A percentile compares a stretch with the other conserved stretches of the same genome.
phyloP scores from a whole-genome alignment of 2,888 invertebrate species.

The Andrena praecox region DNA sequence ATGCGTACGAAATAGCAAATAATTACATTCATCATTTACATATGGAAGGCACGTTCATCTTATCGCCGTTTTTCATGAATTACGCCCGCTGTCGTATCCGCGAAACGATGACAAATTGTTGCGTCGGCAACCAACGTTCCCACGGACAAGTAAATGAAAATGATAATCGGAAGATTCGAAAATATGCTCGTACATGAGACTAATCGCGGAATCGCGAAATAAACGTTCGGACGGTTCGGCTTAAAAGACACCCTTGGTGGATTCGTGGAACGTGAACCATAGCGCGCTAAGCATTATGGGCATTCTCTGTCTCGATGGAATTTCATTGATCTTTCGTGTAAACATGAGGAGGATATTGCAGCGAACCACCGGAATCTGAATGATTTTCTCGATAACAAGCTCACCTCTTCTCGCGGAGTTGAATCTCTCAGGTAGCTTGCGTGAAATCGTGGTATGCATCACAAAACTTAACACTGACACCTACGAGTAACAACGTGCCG shows the following conservation, averaged over 20 bases:
- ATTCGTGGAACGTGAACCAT: not conserved
- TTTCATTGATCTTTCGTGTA: constrained; percentile 5
- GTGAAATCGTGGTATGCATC: constrained; percentile 80
- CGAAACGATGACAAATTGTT: not conserved
- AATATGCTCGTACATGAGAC: too few relatives aligned
- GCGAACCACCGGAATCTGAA: not conserved
- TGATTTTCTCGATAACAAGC: constrained; percentile 6
- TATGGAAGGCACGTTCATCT: not conserved
- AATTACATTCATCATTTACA: constrained; percentile 9
- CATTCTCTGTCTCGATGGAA: constrained; percentile 2
- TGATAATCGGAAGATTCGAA: too few relatives aligned
- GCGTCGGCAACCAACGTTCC: too few relatives aligned
- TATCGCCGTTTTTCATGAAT: not conserved
- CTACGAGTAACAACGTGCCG: constrained; percentile 76
- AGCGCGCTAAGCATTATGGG: not conserved
- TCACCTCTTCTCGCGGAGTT: constrained; percentile 80
- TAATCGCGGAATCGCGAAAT: not conserved
- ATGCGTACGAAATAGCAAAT: not conserved
- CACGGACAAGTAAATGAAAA: too few relatives aligned
- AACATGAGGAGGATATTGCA: not conserved
- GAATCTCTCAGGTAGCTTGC: constrained; percentile 77
- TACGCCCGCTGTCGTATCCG: not conserved
- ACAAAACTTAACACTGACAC: constrained; percentile 78
- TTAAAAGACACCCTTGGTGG: not conserved
- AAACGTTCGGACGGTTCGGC: not conserved